phyloP scores from a whole-genome alignment of 2,113 vertebrate species.

The Dicaeum eximium region DNA sequence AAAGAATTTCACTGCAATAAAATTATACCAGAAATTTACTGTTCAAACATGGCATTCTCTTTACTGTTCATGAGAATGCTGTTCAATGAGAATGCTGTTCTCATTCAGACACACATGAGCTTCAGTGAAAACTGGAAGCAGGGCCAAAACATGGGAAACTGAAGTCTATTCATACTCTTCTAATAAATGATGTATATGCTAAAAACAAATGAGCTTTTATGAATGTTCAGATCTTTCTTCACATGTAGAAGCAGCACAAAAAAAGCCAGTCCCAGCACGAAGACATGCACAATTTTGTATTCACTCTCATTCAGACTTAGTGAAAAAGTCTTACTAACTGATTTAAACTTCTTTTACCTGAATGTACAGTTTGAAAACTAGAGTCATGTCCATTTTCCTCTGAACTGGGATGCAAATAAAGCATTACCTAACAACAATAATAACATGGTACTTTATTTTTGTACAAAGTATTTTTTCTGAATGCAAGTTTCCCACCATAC shows the following conservation, averaged over 20 bases:
- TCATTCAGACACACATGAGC: background rate
- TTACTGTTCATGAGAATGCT: too few relatives aligned
- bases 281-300: background rate
- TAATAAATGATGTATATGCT: background rate
- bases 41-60: background rate
- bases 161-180: background rate
- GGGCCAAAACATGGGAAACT: constrained; percentile 5
- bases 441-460: background rate
- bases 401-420: background rate
- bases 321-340: background rate
- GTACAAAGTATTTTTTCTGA: background rate
- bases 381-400: background rate
- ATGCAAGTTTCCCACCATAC: background rate
- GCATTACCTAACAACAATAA: background rate
- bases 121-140: background rate
- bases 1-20: background rate
- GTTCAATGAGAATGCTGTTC: too few relatives aligned
- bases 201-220: constrained; percentile 19
- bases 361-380: background rate
- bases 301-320: background rate
- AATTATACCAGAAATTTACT: background rate
- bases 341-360: background rate
- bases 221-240: background rate
- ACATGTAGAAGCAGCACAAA: background rate
- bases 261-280: background rate